phyloP scores from a whole-genome alignment of 1,140 invertebrate genomes.

The Aphaenogaster ashmeadi region DNA sequence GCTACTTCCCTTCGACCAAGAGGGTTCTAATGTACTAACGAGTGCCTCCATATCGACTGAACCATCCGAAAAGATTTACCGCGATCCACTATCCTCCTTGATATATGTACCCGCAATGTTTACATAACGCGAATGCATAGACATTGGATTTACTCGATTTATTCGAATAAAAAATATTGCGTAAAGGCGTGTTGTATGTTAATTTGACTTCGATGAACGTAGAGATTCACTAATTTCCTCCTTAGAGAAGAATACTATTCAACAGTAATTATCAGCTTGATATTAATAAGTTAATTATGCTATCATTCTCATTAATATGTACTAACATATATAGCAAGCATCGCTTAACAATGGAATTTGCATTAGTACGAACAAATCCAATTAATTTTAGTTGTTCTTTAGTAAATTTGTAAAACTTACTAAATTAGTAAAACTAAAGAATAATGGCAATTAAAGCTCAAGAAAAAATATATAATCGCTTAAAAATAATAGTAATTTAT shows the following conservation, averaged over 20 bases:
- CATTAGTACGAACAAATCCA: background rate
- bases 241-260: background rate
- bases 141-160: conserved; percentile 23
- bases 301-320: background rate
- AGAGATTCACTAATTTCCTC: background rate
- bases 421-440: background rate
- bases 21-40: conserved; percentile 81
- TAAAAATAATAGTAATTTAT: background rate
- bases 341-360: background rate
- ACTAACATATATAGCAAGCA: background rate
- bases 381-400: background rate
- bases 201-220: background rate
- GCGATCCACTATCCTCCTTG: conserved; percentile 44
- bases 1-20: conserved; percentile 79
- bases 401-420: background rate
- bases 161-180: background rate
- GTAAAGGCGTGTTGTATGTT: background rate
- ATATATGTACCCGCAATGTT: background rate
- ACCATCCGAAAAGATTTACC: conserved; percentile 78
- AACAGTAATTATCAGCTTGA: background rate
- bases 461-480: background rate
- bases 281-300: background rate
- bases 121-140: conserved; percentile 10
- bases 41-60: conserved; percentile 66
- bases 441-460: background rate